These are phyloP conservation scores for Telmatochromis sp. DNA, from an alignment of 2,113 vertebrate species.

Conservation along the genomic window DNA sequence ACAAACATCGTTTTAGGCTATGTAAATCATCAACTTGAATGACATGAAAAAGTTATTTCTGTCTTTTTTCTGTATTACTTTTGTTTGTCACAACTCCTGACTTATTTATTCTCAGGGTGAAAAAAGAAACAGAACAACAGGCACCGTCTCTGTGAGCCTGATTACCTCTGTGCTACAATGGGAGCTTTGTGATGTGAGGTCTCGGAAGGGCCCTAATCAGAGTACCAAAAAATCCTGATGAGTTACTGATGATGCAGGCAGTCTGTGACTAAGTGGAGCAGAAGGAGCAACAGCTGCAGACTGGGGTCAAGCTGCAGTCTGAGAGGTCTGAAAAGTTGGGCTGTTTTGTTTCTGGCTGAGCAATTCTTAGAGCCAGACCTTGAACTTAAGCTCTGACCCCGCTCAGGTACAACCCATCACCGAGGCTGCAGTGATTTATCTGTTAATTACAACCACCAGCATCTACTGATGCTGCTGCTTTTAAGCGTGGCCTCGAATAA, in stretches of 20 bases:
- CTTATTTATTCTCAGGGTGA: neutral
- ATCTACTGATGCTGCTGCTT: neutral
- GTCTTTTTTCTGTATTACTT: neutral
- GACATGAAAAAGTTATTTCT: neutral
- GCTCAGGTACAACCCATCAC: neutral
- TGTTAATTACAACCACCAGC: neutral
- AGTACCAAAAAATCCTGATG: slow-evolving; percentile 8
- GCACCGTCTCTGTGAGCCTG: neutral
- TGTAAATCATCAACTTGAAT: neutral
- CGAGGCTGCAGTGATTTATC: neutral
- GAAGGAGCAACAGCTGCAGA: slow-evolving; percentile 24
- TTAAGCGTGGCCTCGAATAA: neutral
- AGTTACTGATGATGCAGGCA: slow-evolving; percentile 29
- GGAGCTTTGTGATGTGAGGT: neutral
- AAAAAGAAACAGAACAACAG: neutral
- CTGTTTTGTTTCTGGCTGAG: neutral
- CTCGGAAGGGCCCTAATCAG: slow-evolving; percentile 21
- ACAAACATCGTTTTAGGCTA: neutral
- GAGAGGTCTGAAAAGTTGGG: neutral
- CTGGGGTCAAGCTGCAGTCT: neutral
- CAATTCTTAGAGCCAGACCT: neutral
- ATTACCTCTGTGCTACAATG: neutral
- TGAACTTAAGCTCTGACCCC: neutral
- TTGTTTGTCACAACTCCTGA: neutral
- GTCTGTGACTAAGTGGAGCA: neutral